Conservation (phyloP, 2,797 vertebrate genomes). For the Alosa sapidissima region DNA sequence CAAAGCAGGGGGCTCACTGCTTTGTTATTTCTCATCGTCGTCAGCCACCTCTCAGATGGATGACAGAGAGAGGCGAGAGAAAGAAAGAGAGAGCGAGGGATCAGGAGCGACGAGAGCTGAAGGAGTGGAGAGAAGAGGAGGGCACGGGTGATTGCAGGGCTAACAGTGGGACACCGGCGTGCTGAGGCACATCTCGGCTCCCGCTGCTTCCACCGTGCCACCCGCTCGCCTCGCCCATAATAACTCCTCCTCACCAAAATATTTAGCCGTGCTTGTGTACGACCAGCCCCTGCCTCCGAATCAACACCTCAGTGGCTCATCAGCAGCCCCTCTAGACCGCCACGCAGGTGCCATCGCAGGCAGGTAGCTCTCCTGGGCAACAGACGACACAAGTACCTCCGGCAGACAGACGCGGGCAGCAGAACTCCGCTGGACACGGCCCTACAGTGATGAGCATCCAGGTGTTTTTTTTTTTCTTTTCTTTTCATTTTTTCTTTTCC, state of each 20-base stretch:
- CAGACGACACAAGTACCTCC: background rate
- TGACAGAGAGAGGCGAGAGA: conserved; percentile 29
- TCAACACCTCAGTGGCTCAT: conserved; percentile 81
- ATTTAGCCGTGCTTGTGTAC: conserved; percentile 83
- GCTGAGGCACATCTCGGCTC: conserved; percentile 60
- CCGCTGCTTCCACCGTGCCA: conserved; percentile 65
- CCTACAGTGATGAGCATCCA: background rate
- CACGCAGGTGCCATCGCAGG: background rate
- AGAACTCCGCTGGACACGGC: conserved; percentile 47
- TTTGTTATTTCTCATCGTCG: conserved; percentile 57
- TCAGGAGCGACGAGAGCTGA: background rate
- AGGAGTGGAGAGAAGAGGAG: background rate
- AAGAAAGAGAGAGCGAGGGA: conserved; percentile 29
- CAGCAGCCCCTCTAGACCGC: conserved; percentile 65
- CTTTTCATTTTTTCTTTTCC: background rate
- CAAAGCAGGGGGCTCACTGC: conserved; percentile 42
- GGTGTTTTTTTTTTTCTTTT: background rate
- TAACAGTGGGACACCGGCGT: background rate
- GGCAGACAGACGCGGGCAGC: conserved; percentile 62
- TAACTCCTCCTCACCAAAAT: conserved; percentile 84
- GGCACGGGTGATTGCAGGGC: conserved; percentile 18
- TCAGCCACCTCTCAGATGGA: conserved; percentile 68
- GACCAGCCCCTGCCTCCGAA: conserved; percentile 77
- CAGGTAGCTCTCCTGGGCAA: background rate
- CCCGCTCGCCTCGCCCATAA: conserved; percentile 77